phyloP scores from a whole-genome alignment of 2,888 invertebrate species.

The Cynaeus angustus region DNA sequence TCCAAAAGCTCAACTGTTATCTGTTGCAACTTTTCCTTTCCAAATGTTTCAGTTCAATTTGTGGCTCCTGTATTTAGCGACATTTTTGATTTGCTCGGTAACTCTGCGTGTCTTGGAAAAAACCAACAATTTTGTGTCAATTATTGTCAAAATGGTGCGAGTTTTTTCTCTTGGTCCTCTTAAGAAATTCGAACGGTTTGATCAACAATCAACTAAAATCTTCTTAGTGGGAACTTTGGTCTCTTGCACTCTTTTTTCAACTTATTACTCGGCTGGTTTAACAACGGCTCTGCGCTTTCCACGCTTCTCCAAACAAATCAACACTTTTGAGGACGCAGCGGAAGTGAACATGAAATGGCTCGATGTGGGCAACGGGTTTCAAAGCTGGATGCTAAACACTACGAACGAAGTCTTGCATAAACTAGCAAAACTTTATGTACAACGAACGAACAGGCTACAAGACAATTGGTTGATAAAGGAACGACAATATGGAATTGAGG shows the following conservation, averaged over 20 bases:
- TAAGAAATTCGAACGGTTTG: background rate
- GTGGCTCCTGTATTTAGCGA: background rate
- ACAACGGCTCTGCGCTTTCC: constrained; percentile 54
- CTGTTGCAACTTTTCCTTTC: constrained; percentile 54
- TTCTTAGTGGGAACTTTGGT: constrained; percentile 47
- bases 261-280: constrained; percentile 55
- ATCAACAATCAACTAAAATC: constrained; percentile 19
- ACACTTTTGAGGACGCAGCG: constrained; percentile 55
- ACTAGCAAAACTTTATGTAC: constrained; percentile 12
- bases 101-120: no score
- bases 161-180: constrained; percentile 15
- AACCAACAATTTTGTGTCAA: no score
- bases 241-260: constrained; percentile 51
- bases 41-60: constrained; percentile 48
- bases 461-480: constrained; percentile 7
- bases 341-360: constrained; percentile 53
- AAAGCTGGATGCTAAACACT: constrained; percentile 48
- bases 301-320: constrained; percentile 51
- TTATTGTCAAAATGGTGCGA: background rate
- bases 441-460: constrained; percentile 2
- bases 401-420: constrained; percentile 12
- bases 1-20: constrained; percentile 56
- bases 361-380: constrained; percentile 44
- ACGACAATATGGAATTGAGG: constrained; percentile 3
- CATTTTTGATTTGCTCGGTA: background rate